Base-by-base conservation (phyloP, 2,113 vertebrate genomes). In the Tychaedon coryphoeus region DNA sequence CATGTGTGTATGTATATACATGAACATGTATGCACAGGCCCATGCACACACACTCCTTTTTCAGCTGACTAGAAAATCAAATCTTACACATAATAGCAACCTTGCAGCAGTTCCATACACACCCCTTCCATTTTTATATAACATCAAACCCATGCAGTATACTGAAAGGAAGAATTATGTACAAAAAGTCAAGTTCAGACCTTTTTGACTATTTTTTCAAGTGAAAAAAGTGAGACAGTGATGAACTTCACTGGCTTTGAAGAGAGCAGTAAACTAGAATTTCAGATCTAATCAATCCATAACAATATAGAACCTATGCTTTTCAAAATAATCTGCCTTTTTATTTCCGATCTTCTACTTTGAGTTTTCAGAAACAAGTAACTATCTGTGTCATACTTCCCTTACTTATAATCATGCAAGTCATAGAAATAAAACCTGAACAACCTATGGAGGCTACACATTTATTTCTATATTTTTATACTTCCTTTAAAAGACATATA, bases 281-380 rank as follows among this genome's bases (percentile, higher is more conserved):
- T 80, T 85, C 33, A 50, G 26, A 47, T 65, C 22, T 64, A 56
- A 9, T 6, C 14, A 29, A 77, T 48, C 14, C 31, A 56, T n/a
- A 73, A 57, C 64, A 80, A 57, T 51, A 31, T 0, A 2, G 38
- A 73, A 84, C 8, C 7, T 57, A 36, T 0, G 0, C 23, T 61
- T 76, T 65, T 53, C 4, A 4, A 80, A 61, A 60, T 58, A 53
- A 38, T 6, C 11, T 66, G 53, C 12, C 8, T 40, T 78, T 66
- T 33, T 48, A 9, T 36, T 75, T 70, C 34, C 62, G 11, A 45
- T 88, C 19, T 25, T 60, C 16, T 83, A 8, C 53, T 71, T 54
- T 60, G 36, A 91, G 57, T 79, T 95, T 71, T 80, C 64, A 80
- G 40, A 43, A 76, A 56, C 22, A 48, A 72, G 3, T 26, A 74